Conservation (phyloP, 2,113 vertebrate genomes). For the Aix galericulata region DNA sequence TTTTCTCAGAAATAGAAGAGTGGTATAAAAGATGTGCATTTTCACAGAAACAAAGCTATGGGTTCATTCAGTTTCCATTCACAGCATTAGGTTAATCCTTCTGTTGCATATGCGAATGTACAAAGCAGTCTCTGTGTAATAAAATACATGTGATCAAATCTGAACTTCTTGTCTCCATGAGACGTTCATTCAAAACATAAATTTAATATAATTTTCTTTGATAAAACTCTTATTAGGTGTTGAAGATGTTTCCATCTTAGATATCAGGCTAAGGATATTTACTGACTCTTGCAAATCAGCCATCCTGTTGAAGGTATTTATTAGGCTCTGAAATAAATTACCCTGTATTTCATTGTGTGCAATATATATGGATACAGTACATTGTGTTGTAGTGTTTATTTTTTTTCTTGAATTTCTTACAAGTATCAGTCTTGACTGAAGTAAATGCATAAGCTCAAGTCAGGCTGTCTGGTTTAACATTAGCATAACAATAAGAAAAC, state of each 20-base stretch:
- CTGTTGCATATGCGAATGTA: not conserved
- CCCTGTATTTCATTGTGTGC: not conserved
- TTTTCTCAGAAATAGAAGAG: not conserved
- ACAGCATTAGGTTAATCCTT: not conserved
- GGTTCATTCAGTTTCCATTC: not conserved
- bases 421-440: not conserved
- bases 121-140: slow-evolving; percentile 28
- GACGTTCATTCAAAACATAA: slow-evolving; percentile 26
- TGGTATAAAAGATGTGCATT: not conserved
- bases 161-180: slow-evolving; percentile 39
- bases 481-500: not conserved
- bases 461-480: not conserved
- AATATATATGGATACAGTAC: not conserved
- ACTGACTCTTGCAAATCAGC: slow-evolving; percentile 1
- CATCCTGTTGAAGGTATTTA: not conserved
- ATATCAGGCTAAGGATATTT: slow-evolving; percentile 39
- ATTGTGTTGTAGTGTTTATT: not conserved
- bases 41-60: not conserved
- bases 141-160: slow-evolving; percentile 35
- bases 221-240: slow-evolving; percentile 47
- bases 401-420: not conserved
- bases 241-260: slow-evolving; percentile 12
- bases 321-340: slow-evolving; percentile 32
- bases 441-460: not conserved
- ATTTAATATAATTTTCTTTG: slow-evolving; percentile 53